Conservation (phyloP, 2,113 vertebrate genomes). For the Thryonomys swinderianus region DNA sequence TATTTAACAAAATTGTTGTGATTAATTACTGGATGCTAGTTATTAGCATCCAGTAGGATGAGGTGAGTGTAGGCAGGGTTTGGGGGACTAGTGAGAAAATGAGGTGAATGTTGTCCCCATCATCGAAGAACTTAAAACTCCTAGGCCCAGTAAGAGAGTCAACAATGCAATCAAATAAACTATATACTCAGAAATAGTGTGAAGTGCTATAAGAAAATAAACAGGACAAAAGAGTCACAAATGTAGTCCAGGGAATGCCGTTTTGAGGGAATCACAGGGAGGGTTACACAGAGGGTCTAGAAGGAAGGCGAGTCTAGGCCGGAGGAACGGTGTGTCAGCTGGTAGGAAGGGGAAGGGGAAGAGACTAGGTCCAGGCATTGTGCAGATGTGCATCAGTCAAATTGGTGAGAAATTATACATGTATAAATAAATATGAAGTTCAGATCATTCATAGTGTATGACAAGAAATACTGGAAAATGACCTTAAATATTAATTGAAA, state of each 20-base stretch:
- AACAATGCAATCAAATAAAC: neutral
- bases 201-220: neutral
- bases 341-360: accelerated
- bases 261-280: accelerated
- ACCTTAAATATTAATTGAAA: neutral
- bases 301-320: neutral
- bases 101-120: neutral
- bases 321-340: accelerated
- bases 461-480: neutral
- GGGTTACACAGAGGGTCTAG: neutral
- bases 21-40: neutral
- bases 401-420: neutral
- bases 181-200: neutral
- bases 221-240: too few species aligned
- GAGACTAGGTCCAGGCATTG: too few species aligned
- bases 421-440: neutral
- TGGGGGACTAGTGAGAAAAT: neutral
- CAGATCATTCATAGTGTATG: neutral
- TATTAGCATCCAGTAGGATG: too few species aligned
- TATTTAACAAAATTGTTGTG: neutral
- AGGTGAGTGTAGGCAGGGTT: neutral
- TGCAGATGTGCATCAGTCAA: neutral
- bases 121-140: neutral
- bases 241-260: accelerated
- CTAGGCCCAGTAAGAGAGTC: neutral